Evolutionary conservation across 2,888 invertebrate genomes (phyloP), one percentile per base, ranked within the genome.

Genomic region (Scaptodrosophila latifasciaeformis): DNA sequence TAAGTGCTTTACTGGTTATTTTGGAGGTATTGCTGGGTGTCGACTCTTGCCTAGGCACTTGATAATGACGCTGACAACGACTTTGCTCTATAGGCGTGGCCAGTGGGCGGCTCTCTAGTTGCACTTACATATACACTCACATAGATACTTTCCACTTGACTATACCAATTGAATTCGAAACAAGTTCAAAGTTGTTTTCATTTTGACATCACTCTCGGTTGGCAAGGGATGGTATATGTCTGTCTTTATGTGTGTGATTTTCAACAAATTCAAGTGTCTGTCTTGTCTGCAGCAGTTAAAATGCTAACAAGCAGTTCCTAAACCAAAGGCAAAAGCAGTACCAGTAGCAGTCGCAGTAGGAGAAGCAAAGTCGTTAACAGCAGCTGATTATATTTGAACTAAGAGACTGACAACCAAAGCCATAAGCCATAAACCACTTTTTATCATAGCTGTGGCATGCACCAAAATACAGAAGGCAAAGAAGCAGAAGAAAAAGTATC

Each of bases 1-100:
- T 81, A 75, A 75, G 75, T 75, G 82, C 75, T 81, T 59, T 62
- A 54, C 60, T 64, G 74, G 77, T 62, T 76, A 75, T 69, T 77
- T 76, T 76, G 52, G 62, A 62, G 45, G 39, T 30, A 61, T 61
- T 43, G 59, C 45, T 59, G 64, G 56, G 55, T 59, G 66, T 78
- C 39, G 21, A 12, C 42, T 51, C 50, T 49, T 78, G 65, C 62
- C 68, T 15, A 54, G 59, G 44, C 65, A 65, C 81, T 79, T 68
- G 76, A 76, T 74, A 79, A 74, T 71, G 77, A 76, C 62, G 62
- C 54, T 68, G 79, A 61, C 72, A 72, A 79, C 72, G 44, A 50
- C 62, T 44, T 68, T 58, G 56, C 52, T 5, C 18, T 53, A 55
- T 52, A 50, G 51, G 44, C 49, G 49, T 45, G 17, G 45, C 3